These are phyloP conservation scores for Anarsia innoxiella DNA, from an alignment of 2,888 invertebrate species.

Conservation along the genomic window DNA sequence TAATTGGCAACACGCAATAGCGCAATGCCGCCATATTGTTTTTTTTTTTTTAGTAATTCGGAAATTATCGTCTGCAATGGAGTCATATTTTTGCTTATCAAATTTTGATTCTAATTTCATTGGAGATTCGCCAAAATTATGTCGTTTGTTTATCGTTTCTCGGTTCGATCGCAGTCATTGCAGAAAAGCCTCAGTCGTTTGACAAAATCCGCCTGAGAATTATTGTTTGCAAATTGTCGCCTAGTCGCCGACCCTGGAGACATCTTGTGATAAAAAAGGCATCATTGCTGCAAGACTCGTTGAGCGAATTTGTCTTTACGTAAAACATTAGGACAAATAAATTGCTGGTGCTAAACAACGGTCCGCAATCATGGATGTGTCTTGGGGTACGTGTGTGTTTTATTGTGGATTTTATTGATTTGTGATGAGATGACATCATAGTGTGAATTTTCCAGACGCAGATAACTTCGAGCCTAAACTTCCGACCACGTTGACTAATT, in stretches of 20 bases:
- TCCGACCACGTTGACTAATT: slow-evolving; percentile 72
- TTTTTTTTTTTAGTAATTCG: slow-evolving; percentile 53
- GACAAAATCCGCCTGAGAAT: slow-evolving; percentile 64
- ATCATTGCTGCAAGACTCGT: slow-evolving; percentile 51
- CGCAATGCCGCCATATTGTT: slow-evolving; percentile 56
- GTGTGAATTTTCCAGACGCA: slow-evolving; percentile 76
- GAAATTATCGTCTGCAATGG: slow-evolving; percentile 73
- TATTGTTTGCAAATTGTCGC: slow-evolving; percentile 55
- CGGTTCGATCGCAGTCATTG: slow-evolving; percentile 61
- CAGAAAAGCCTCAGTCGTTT: slow-evolving; percentile 68
- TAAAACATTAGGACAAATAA: slow-evolving; percentile 58
- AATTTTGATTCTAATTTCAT: slow-evolving; percentile 64
- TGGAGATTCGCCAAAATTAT: slow-evolving; percentile 70
- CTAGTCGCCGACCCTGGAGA: slow-evolving; percentile 67
- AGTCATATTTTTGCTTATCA: slow-evolving; percentile 70
- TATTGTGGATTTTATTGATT: slow-evolving; percentile 23
- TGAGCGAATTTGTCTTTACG: slow-evolving; percentile 62
- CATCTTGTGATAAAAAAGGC: slow-evolving; percentile 70
- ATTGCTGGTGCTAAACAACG: slow-evolving; percentile 49
- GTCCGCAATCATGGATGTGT: slow-evolving; percentile 78
- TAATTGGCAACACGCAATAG: slow-evolving; percentile 33
- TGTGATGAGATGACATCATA: slow-evolving; percentile 34
- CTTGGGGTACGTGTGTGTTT: slow-evolving; percentile 77
- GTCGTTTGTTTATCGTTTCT: slow-evolving; percentile 64
- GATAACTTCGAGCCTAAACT: slow-evolving; percentile 82